These are phyloP conservation scores for Mesorhabditis sp. DNA, from an alignment of 2,888 invertebrate species.

Conservation along the genomic window DNA sequence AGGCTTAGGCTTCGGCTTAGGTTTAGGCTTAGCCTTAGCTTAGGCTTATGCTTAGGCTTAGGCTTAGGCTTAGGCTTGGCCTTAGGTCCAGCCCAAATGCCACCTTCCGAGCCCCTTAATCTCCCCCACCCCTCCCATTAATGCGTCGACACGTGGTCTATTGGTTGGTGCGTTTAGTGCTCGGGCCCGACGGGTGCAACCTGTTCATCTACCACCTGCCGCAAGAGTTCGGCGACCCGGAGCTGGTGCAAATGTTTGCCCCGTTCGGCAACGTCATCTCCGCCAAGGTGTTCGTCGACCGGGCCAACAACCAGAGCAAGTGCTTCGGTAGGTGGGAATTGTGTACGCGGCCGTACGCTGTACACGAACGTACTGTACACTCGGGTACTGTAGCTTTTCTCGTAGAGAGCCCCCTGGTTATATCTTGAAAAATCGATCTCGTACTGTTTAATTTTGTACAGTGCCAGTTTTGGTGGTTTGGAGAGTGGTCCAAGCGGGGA, in stretches of 20 bases:
- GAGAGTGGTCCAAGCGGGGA: too few species aligned
- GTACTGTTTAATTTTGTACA: too few species aligned
- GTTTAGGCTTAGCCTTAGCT: too few species aligned
- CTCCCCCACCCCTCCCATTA: constrained; percentile 2
- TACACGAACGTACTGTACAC: constrained; percentile 1
- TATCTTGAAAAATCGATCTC: too few species aligned
- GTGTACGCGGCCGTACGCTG: background rate
- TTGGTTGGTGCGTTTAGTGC: constrained; percentile 33
- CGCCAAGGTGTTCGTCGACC: constrained; percentile 99
- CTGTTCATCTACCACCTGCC: constrained; percentile 99
- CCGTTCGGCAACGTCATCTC: constrained; percentile 99
- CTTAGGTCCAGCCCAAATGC: background rate
- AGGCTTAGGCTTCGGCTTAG: too few species aligned
- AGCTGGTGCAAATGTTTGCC: constrained; percentile 99
- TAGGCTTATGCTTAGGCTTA: too few species aligned
- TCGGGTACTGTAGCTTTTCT: constrained; percentile 11
- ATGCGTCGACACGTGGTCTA: background rate
- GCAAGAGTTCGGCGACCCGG: constrained; percentile 97
- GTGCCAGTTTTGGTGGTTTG: too few species aligned
- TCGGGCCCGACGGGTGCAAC: constrained; percentile 97
- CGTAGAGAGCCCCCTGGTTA: background rate
- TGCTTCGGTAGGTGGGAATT: constrained; percentile 82
- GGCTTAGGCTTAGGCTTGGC: too few species aligned
- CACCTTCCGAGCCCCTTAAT: background rate
- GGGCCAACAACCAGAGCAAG: constrained; percentile 99